These are phyloP conservation scores for Meloe dianella DNA, from an alignment of 2,888 invertebrate species.

Conservation along the genomic window DNA sequence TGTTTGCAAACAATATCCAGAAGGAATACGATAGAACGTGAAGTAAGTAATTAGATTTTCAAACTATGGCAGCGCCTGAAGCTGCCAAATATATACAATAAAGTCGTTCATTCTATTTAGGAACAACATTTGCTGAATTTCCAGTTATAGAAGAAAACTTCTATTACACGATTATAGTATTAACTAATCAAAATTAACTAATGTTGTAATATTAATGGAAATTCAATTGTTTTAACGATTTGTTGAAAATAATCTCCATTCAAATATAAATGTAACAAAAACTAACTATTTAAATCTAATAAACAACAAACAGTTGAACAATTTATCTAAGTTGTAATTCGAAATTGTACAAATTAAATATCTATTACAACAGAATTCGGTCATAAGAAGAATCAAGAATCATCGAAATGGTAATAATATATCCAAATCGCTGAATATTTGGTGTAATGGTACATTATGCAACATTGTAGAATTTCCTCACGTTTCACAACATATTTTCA, in stretches of 20 bases:
- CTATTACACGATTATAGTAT: conserved; percentile 2
- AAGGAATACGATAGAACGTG: conserved; percentile 26
- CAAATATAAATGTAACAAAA: too few relatives aligned
- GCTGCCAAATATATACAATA: conserved; percentile 27
- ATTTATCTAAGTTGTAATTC: too few relatives aligned
- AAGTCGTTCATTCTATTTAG: background rate
- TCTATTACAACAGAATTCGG: too few relatives aligned
- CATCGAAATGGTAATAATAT: too few relatives aligned
- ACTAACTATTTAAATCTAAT: too few relatives aligned
- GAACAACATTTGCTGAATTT: background rate
- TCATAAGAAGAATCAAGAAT: too few relatives aligned
- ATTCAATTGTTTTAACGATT: background rate
- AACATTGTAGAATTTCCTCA: background rate
- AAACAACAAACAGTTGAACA: too few relatives aligned
- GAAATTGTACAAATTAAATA: too few relatives aligned
- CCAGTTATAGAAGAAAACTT: background rate
- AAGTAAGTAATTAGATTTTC: conserved; percentile 33
- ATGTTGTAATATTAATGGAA: background rate
- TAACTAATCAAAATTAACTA: conserved; percentile 3
- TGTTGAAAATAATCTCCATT: background rate
- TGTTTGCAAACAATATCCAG: conserved; percentile 33
- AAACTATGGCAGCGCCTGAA: conserved; percentile 23
- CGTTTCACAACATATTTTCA: background rate
- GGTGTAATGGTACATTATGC: background rate
- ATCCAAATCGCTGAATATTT: too few relatives aligned